A percentile compares a stretch with the other conserved stretches of the same genome.
Evolutionary conservation across 2,113 vertebrate species (phyloP).

Genomic region (Trochalopteron elliotii): DNA sequence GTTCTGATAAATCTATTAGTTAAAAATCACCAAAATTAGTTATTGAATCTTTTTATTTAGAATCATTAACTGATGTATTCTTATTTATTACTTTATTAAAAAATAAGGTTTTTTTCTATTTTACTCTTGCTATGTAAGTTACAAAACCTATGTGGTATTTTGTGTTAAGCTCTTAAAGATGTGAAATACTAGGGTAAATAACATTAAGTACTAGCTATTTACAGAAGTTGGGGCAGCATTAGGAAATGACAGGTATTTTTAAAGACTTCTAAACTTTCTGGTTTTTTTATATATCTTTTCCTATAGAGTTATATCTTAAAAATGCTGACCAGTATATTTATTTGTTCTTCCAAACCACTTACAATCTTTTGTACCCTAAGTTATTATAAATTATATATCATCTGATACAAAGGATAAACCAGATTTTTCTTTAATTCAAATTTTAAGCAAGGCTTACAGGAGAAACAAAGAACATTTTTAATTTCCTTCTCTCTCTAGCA

Average conservation of each 20-base stretch:
- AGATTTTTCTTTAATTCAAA: background rate
- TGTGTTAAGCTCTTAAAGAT: background rate
- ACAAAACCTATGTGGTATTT: background rate
- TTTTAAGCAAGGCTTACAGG: background rate
- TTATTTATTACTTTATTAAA: background rate
- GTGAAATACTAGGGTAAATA: background rate
- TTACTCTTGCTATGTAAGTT: rapidly evolving
- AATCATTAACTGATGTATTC: background rate
- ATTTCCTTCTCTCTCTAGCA: background rate
- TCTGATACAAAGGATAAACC: background rate
- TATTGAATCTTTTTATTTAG: background rate
- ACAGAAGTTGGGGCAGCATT: background rate
- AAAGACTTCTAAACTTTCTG: background rate
- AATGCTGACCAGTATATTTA: background rate
- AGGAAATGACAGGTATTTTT: background rate
- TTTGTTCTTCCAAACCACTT: background rate
- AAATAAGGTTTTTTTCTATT: background rate
- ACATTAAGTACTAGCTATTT: background rate
- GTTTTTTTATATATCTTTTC: background rate
- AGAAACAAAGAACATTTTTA: background rate
- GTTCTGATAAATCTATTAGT: background rate
- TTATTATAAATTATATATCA: background rate
- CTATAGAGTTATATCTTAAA: background rate
- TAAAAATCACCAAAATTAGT: background rate
- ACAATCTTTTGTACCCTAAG: background rate